Conservation (phyloP, 2,113 vertebrate species). For the Coptodon bakossiorum region DNA sequence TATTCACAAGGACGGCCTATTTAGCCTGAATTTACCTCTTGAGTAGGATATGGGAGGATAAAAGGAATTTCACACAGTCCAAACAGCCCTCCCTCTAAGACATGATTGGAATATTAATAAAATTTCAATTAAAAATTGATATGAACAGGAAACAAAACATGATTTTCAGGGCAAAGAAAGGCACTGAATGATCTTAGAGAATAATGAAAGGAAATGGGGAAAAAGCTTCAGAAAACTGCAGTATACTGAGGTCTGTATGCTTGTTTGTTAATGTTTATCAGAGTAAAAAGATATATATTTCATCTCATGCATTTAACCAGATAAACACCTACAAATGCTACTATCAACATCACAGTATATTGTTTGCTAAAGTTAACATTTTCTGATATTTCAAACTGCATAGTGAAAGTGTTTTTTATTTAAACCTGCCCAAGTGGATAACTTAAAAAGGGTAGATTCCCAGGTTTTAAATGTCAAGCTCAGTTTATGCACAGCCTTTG, state of each 20-base stretch:
- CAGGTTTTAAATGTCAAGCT: not conserved
- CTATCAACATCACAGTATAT: not conserved
- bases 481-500: not conserved
- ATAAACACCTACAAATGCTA: not conserved
- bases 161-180: not conserved
- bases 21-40: not conserved
- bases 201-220: not conserved
- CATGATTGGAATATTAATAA: conserved; percentile 13
- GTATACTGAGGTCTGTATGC: not conserved
- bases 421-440: not conserved
- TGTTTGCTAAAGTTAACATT: not conserved
- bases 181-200: not conserved
- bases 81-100: not conserved
- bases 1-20: not conserved
- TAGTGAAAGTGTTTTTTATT: not conserved
- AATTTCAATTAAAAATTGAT: not conserved
- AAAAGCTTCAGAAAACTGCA: not conserved
- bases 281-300: not conserved
- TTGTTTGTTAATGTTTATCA: not conserved
- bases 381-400: not conserved
- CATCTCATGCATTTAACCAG: not conserved
- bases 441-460: not conserved
- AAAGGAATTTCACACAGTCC: not conserved
- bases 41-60: not conserved
- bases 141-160: not conserved